Evolutionary conservation across 2,113 vertebrate genomes (phyloP), one percentile per base, ranked within the genome.

Genomic region (Atlantisia rogersi): DNA sequence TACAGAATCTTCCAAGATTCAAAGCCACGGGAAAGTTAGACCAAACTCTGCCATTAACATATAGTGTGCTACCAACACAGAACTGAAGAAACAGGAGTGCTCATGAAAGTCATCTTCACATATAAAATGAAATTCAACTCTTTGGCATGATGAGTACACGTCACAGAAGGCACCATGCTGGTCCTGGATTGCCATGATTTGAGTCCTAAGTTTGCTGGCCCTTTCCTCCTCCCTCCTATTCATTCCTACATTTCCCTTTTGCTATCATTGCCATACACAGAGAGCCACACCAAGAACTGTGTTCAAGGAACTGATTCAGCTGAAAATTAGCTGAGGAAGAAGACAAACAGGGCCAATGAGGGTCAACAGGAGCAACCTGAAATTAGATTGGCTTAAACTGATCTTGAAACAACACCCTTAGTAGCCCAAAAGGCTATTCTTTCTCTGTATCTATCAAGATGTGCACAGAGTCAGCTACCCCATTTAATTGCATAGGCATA

Each of bases 381-480:
- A 95, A 92, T 89, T 87, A 71, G 62, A 68, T n/a, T 64, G 53
- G 20, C 29, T 91, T 89, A 82, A 94, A 84, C 86, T 76, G 67
- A 92, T 89, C 83, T 91, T 48, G 81, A 94, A 84, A 81, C 64
- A 42, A 58, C 65, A 53, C 48, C 35, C 42, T 84, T 71, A 39
- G 39, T 73, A 75, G 53, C 56, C 25, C 60, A 71, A 93, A n/a
- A 88, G 62, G 62, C 44, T 81, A 44, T 68, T 86, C 48, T n/a
- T n/a, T 84, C 82, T 81, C 52, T 40, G 58, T 24, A 59, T 87
- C 82, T 88, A 74, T 80, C 79, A 92, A 86, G 92, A 95, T 71
- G 58, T 26, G 39, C 77, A 84, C 35, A 74, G 69, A 82, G 55
- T 88, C 80, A 89, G 92, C 69, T 87, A 86, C 58, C 58, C 46